These are phyloP conservation scores for Eremobia ochroleuca DNA, from an alignment of 2,888 invertebrate species.

Conservation along the genomic window DNA sequence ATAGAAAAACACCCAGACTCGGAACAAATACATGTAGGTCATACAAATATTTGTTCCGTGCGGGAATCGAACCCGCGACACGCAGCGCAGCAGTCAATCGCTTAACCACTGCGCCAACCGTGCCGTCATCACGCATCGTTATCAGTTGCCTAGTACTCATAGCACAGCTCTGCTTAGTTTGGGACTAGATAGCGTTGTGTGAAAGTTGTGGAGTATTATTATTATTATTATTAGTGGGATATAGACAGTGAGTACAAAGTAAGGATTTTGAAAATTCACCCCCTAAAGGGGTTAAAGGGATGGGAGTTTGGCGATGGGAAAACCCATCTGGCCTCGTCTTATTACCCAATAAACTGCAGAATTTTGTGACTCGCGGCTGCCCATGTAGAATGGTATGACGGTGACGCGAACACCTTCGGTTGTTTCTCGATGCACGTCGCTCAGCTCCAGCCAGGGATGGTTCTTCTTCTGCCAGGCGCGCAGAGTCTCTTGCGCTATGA, in stretches of 20 bases:
- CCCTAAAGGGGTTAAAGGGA: background rate
- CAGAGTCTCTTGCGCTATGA: conserved; percentile 96
- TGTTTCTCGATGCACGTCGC: conserved; percentile 99
- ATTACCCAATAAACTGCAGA: conserved; percentile 97
- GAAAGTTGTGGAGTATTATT: no score
- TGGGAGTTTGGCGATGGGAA: background rate
- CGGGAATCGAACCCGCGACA: no score
- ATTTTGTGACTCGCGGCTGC: conserved; percentile 97
- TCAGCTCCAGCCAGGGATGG: conserved; percentile 98
- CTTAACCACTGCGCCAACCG: no score
- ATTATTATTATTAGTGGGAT: no score
- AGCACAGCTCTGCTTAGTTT: no score
- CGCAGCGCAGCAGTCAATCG: no score
- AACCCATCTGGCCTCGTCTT: background rate
- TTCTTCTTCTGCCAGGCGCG: conserved; percentile 99
- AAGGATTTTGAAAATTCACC: background rate
- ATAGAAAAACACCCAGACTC: no score
- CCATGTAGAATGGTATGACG: conserved; percentile 99
- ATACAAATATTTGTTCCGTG: no score
- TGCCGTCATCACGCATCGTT: no score
- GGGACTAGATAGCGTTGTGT: no score
- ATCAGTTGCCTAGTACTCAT: no score
- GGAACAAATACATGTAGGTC: no score
- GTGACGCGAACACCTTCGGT: conserved; percentile 99
- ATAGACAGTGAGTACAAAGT: background rate